Base-by-base conservation (phyloP, 2,113 vertebrate species). In the Cottus gobio region DNA sequence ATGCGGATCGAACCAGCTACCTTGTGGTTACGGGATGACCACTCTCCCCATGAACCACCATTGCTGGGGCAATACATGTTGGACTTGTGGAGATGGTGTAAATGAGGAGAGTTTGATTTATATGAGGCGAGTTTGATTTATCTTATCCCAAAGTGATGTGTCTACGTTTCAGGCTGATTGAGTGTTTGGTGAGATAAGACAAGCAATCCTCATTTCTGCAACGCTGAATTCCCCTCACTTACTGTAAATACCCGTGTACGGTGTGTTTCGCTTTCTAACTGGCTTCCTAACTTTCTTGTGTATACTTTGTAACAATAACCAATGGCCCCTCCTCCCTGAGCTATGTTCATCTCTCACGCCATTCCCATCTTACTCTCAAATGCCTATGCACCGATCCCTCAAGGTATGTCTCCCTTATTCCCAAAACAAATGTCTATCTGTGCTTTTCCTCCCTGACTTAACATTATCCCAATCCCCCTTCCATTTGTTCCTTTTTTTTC, bases 271-370 rank as follows among this genome's bases (percentile, higher is more conserved):
- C 31, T 46, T 61, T 16, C 3, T 26, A 60, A 3, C 46, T 79
- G 42, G 36, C n/a, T 39, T 48, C 52, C 67, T 73, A 75, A 66
- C 24, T 65, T 80, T 7, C 36, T 18, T 13, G 34, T 64, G 36
- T 7, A 71, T 72, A 79, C 73, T 86, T 77, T 89, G 58, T 67
- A 88, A 87, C 72, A 81, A 85, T 79, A 87, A 80, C 37, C 54
- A 24, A 15, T 72, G 69, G 30, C 48, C 36, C 22, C 57, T 44
- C 50, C 24, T 84, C 79, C 69, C 72, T 26, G 8, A 84, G 73
- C 74, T 79, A 76, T 89, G 80, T 83, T 84, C 36, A 75, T 62
- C 65, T 57, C 36, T 73, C 20, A 2, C 46, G 44, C 62, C 28
- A 12, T 18, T 67, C 9, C 18, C 31, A 34, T 66, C 46, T 74